phyloP scores from a whole-genome alignment of 2,888 invertebrate species.

The Gasteruption jaculator region DNA sequence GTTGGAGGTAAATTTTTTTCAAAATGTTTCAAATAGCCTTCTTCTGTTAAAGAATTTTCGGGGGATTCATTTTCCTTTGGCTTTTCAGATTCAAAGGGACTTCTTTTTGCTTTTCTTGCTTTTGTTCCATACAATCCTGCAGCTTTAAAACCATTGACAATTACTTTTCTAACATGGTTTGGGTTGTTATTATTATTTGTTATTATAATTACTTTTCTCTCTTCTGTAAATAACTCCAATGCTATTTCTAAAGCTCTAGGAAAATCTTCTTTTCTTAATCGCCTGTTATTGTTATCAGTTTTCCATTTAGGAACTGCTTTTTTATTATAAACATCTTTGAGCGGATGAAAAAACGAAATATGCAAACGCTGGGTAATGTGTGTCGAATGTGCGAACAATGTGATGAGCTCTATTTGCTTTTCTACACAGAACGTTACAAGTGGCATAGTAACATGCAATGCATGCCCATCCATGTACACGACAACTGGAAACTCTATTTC shows the following conservation, averaged over 20 bases:
- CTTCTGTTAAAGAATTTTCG: neutral
- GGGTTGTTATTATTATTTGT: too few relatives aligned
- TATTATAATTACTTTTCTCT: too few relatives aligned
- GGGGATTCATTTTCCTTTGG: neutral
- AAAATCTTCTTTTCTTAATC: slow-evolving; percentile 7
- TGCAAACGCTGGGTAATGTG: too few relatives aligned
- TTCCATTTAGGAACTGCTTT: slow-evolving; percentile 10
- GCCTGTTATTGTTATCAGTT: slow-evolving; percentile 2
- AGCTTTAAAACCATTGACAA: slow-evolving; percentile 8
- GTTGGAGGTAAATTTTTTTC: slow-evolving; percentile 2
- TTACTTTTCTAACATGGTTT: too few relatives aligned
- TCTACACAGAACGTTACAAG: neutral
- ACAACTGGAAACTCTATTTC: slow-evolving; percentile 7
- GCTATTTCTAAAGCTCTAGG: slow-evolving; percentile 6
- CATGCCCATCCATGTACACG: slow-evolving; percentile 3
- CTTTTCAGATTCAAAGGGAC: neutral
- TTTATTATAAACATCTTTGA: too few relatives aligned
- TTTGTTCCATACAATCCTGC: too few relatives aligned
- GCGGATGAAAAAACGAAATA: too few relatives aligned
- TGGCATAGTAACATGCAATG: slow-evolving; percentile 1
- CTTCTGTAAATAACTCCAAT: slow-evolving; percentile 3
- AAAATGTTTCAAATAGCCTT: slow-evolving; percentile 6
- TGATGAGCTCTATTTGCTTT: too few relatives aligned
- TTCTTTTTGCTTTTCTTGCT: too few relatives aligned
- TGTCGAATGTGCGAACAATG: too few relatives aligned